Percentiles rank a stretch among this genome's conserved stretches.
These are phyloP conservation scores for Platysteira castanea DNA, from an alignment of 2,113 vertebrate genomes.

Conservation along the genomic window DNA sequence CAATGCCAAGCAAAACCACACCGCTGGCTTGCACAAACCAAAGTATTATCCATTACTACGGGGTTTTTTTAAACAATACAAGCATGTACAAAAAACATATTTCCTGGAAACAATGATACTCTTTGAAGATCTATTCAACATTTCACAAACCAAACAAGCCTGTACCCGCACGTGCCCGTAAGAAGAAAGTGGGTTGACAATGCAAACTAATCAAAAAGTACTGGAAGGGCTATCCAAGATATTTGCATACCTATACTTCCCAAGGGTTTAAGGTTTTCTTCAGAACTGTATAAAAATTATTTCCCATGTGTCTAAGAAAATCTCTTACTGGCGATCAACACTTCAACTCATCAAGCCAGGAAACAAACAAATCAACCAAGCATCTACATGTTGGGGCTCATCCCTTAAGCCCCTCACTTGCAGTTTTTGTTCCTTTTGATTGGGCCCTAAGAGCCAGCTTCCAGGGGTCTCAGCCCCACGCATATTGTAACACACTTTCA, in stretches of 20 bases:
- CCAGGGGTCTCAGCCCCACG: constrained; percentile 63
- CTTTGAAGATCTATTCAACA: constrained; percentile 54
- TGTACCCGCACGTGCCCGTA: neutral
- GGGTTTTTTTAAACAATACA: neutral
- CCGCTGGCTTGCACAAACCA: neutral
- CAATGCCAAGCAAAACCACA: constrained; percentile 45
- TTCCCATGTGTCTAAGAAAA: neutral
- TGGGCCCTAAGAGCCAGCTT: constrained; percentile 66
- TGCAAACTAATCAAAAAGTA: neutral
- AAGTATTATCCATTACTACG: constrained; percentile 27
- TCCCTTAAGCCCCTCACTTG: neutral
- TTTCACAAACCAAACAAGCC: constrained; percentile 50
- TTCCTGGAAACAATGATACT: constrained; percentile 35
- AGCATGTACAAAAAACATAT: constrained; percentile 36
- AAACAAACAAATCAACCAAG: neutral
- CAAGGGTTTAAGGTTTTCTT: neutral
- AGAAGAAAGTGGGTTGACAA: neutral
- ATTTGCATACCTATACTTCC: neutral
- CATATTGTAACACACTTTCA: constrained; percentile 78
- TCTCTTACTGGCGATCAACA: neutral
- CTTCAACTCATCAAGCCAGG: neutral
- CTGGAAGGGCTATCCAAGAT: constrained; percentile 6
- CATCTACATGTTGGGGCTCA: neutral
- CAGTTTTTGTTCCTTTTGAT: neutral
- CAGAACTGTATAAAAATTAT: neutral